Evolutionary conservation across 2,113 vertebrate genomes (phyloP).

Genomic region (Gallinago undulata): DNA sequence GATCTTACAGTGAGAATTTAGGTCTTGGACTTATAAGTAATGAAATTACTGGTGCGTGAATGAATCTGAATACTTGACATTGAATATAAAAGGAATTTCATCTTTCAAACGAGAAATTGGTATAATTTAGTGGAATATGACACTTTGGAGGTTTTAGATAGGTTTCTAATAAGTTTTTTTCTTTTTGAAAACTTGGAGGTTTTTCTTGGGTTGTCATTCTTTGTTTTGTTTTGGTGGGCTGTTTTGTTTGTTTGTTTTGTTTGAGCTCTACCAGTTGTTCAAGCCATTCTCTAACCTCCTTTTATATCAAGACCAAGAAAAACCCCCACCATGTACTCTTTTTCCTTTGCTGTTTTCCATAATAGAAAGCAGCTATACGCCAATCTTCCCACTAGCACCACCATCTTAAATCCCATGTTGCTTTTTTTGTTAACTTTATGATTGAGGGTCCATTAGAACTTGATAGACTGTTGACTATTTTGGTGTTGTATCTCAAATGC

Average conservation of each 20-base stretch:
- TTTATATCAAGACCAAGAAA: not conserved
- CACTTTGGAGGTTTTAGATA: not conserved
- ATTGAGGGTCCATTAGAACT: not conserved
- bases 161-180: not conserved
- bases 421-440: not conserved
- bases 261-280: not conserved
- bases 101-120: not conserved
- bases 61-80: not conserved
- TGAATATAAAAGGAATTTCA: not conserved
- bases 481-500: not conserved
- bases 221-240: no score
- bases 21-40: not conserved
- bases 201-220: no score
- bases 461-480: not conserved
- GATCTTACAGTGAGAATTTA: not conserved
- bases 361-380: not conserved
- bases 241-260: not conserved
- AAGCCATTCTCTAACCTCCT: not conserved
- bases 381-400: not conserved
- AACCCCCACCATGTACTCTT: accelerated
- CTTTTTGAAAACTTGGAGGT: not conserved
- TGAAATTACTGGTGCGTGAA: not conserved
- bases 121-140: not conserved
- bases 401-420: not conserved
- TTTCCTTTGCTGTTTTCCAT: not conserved